Percentiles rank a stretch among this genome's conserved stretches.
Evolutionary conservation across 2,888 invertebrate species (phyloP).

Genomic region (Drosophila niveifrons): DNA sequence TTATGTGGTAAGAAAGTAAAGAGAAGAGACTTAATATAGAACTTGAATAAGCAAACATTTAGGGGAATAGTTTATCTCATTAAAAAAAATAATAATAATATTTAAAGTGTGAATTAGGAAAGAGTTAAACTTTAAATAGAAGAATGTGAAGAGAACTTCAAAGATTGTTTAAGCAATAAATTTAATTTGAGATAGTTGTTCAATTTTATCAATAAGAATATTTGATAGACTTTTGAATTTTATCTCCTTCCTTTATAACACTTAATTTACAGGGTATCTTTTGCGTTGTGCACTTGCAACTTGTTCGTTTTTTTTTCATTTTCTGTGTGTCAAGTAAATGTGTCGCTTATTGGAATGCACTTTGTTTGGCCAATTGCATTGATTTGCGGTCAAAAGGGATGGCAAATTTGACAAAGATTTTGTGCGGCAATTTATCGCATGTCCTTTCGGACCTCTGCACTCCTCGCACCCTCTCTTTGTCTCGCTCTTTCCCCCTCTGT

Average conservation of each 20-base stretch:
- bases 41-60: too few species aligned
- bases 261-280: not conserved
- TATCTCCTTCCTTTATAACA: too few species aligned
- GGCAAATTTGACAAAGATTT: constrained; percentile 72
- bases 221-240: not conserved
- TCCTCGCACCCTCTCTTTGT: not conserved
- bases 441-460: constrained; percentile 37
- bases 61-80: too few species aligned
- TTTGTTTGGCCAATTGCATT: constrained; percentile 66
- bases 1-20: not conserved
- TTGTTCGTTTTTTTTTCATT: constrained; percentile 7
- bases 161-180: too few species aligned
- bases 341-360: constrained; percentile 66
- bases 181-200: too few species aligned
- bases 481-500: not conserved
- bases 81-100: too few species aligned
- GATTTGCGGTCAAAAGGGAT: constrained; percentile 56
- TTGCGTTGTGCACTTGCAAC: not conserved
- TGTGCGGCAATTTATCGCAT: constrained; percentile 64
- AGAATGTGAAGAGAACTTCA: too few species aligned
- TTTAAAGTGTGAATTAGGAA: too few species aligned
- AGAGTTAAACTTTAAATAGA: too few species aligned
- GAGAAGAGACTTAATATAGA: too few species aligned
- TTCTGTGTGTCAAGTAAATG: constrained; percentile 43
- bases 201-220: too few species aligned